Evolutionary conservation across 2,888 invertebrate species (phyloP).

Genomic region (Oxytorus armatus): DNA sequence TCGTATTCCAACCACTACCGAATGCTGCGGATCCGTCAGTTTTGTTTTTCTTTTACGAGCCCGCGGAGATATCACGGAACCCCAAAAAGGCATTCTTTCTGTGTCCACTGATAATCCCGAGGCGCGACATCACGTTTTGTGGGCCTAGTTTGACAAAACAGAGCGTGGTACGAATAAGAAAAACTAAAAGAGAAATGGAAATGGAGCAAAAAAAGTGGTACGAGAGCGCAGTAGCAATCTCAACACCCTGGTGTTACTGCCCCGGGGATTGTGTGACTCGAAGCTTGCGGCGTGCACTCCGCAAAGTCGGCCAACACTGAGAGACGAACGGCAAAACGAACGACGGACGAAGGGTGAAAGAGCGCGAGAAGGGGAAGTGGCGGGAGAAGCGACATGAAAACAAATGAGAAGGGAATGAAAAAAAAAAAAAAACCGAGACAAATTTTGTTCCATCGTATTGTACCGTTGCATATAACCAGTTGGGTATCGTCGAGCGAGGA

Average conservation of each 20-base stretch:
- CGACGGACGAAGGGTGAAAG: too few species aligned
- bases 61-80: constrained; percentile 20
- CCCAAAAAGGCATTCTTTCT: constrained; percentile 43
- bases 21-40: constrained; percentile 16
- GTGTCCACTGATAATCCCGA: constrained; percentile 44
- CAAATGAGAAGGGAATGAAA: constrained; percentile 25
- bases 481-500: constrained; percentile 27
- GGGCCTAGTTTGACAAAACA: constrained; percentile 24
- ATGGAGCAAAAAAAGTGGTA: constrained; percentile 32
- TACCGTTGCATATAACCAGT: constrained; percentile 13
- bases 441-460: constrained; percentile 30
- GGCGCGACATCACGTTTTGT: constrained; percentile 29
- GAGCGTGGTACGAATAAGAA: constrained; percentile 45
- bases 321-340: constrained; percentile 36
- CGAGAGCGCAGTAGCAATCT: constrained; percentile 40
- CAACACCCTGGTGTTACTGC: constrained; percentile 27
- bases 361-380: constrained; percentile 45
- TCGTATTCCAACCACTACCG: constrained; percentile 19
- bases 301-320: constrained; percentile 50
- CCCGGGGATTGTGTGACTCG: constrained; percentile 22
- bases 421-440: constrained; percentile 10
- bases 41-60: constrained; percentile 21
- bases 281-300: constrained; percentile 70
- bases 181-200: constrained; percentile 20
- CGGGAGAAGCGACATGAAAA: constrained; percentile 35